Percentiles rank a stretch among this genome's conserved stretches.
phyloP scores from a whole-genome alignment of 2,888 invertebrate species.

The Drosophila cognata region DNA sequence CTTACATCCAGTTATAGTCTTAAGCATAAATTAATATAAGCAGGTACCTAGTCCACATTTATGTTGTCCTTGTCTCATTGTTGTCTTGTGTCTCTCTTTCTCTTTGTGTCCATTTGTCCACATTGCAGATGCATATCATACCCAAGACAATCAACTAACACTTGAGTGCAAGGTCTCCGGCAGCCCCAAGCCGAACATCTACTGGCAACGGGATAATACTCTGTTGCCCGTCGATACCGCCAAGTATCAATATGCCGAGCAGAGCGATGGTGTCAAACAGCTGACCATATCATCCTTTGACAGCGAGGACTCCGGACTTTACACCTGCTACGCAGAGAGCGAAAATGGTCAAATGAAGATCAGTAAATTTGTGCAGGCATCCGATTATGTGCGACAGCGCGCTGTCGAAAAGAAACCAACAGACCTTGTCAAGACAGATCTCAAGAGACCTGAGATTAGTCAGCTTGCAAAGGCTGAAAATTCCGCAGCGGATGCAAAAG shows the following conservation, averaged over 20 bases:
- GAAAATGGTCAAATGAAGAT: constrained; percentile 86
- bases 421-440: constrained; percentile 47
- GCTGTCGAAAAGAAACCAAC: constrained; percentile 58
- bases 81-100: constrained; percentile 34
- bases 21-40: constrained; percentile 22
- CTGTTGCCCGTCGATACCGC: constrained; percentile 86
- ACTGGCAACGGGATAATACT: constrained; percentile 89
- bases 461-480: constrained; percentile 13
- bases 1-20: constrained; percentile 1
- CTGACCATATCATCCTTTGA: constrained; percentile 88
- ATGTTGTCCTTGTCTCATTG: constrained; percentile 49
- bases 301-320: constrained; percentile 89
- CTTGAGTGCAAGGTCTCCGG: constrained; percentile 92
- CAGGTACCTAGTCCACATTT: background rate
- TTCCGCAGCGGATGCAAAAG: constrained; percentile 53
- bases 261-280: constrained; percentile 89
- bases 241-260: constrained; percentile 87
- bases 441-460: constrained; percentile 63
- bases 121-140: constrained; percentile 88
- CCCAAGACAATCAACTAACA: constrained; percentile 89
- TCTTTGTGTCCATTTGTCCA: constrained; percentile 36
- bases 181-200: constrained; percentile 89
- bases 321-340: constrained; percentile 91
- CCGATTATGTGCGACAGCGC: constrained; percentile 78
- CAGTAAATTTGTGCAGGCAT: constrained; percentile 82